Percentiles rank a stretch among this genome's conserved stretches.
These are phyloP conservation scores for Oreochromis tanganicae DNA, from an alignment of 2,113 vertebrate genomes.

Conservation along the genomic window DNA sequence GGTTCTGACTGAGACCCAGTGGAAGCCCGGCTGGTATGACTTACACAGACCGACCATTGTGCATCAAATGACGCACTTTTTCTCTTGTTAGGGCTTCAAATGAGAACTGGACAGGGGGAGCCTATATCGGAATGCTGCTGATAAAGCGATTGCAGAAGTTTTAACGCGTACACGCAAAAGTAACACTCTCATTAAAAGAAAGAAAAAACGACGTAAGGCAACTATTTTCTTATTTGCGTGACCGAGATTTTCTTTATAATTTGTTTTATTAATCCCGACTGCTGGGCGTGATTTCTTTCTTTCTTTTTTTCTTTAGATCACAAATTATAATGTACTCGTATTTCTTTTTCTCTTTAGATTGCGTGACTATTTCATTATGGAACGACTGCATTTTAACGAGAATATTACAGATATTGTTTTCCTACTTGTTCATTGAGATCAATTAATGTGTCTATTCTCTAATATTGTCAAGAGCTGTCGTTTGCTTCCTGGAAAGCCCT, in stretches of 20 bases:
- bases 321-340: background rate
- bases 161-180: background rate
- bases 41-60: constrained; percentile 55
- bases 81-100: constrained; percentile 1
- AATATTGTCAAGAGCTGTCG: background rate
- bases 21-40: constrained; percentile 3
- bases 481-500: constrained; percentile 39
- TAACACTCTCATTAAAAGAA: background rate
- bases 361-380: background rate
- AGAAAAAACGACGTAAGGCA: background rate
- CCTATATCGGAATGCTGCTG: constrained; percentile 10
- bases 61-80: constrained; percentile 64
- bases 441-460: background rate
- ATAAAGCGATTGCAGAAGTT: constrained; percentile 29
- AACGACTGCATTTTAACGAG: background rate
- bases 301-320: background rate
- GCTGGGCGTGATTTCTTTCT: background rate
- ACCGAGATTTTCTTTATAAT: background rate
- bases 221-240: background rate
- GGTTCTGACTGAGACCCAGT: constrained; percentile 24
- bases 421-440: background rate
- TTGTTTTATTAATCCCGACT: background rate
- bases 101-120: background rate
- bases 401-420: background rate
- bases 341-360: background rate